Conservation (phyloP, 2,113 vertebrate species). For the Oreocharis arfaki region DNA sequence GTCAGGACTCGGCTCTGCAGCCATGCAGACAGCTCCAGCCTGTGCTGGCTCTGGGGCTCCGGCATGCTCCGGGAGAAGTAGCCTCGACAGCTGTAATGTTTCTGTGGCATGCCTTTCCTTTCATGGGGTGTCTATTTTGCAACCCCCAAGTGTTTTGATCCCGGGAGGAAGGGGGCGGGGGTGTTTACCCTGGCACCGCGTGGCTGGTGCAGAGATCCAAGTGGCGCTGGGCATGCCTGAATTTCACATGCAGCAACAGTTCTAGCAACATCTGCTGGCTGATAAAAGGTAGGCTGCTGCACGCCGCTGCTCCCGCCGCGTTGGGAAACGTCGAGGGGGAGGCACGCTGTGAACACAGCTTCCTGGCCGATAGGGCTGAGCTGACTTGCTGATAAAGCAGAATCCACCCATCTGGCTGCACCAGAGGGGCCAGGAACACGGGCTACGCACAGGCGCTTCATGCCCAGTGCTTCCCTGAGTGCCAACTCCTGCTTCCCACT, state of each 20-base stretch:
- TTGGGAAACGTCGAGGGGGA: conserved; percentile 41
- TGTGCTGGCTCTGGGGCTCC: neutral
- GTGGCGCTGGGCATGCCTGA: neutral
- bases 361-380: conserved; percentile 60
- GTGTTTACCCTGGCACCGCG: conserved; percentile 49
- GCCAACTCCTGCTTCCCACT: neutral
- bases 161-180: conserved; percentile 36
- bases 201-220: conserved; percentile 15
- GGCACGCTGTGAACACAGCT: conserved; percentile 4
- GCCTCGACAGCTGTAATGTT: conserved; percentile 43
- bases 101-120: conserved; percentile 53
- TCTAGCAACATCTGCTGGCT: conserved; percentile 64
- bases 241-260: conserved; percentile 6
- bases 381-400: conserved; percentile 59
- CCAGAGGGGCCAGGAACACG: neutral
- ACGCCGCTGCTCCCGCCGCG: neutral
- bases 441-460: neutral
- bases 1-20: fast-evolving
- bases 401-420: conserved; percentile 47
- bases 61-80: neutral
- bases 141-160: conserved; percentile 59
- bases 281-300: conserved; percentile 48
- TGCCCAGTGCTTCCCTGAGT: neutral
- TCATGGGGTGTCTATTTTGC: conserved; percentile 59
- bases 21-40: neutral